Conservation (phyloP, 2,113 vertebrate genomes). For the Octodon degus region DNA sequence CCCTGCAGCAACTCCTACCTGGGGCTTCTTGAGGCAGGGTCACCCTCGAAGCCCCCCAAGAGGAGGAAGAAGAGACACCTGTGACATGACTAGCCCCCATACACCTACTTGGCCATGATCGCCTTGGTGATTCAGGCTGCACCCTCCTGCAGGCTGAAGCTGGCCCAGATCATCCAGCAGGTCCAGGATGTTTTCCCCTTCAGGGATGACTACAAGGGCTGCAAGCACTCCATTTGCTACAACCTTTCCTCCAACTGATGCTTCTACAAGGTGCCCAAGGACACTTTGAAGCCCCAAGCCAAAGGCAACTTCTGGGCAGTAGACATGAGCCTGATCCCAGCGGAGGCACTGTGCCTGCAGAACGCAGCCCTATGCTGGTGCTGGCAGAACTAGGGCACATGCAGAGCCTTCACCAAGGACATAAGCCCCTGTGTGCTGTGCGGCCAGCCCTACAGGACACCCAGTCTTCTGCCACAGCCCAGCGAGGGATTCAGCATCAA, state of each 20-base stretch:
- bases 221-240: constrained; percentile 94
- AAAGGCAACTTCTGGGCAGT: constrained; percentile 92
- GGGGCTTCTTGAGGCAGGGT: not conserved
- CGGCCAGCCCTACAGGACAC: constrained; percentile 71
- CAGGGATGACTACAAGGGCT: constrained; percentile 93
- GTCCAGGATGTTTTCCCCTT: constrained; percentile 93
- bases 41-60: constrained; percentile 50
- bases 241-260: constrained; percentile 94
- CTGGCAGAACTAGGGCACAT: constrained; percentile 82
- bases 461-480: not conserved
- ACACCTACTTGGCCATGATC: constrained; percentile 95
- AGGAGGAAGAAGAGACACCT: constrained; percentile 90
- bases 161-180: constrained; percentile 87
- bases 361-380: constrained; percentile 92
- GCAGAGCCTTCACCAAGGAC: constrained; percentile 89
- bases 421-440: constrained; percentile 92
- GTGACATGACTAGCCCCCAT: constrained; percentile 94
- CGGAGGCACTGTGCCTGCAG: constrained; percentile 92
- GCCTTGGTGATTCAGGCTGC: constrained; percentile 94
- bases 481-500: constrained; percentile 92
- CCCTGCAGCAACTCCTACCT: constrained; percentile 54
- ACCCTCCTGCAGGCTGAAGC: constrained; percentile 83
- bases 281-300: constrained; percentile 92
- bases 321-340: constrained; percentile 86
- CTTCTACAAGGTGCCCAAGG: constrained; percentile 94